These are phyloP conservation scores for Poecilia gillii DNA, from an alignment of 2,797 vertebrate species.

Conservation along the genomic window DNA sequence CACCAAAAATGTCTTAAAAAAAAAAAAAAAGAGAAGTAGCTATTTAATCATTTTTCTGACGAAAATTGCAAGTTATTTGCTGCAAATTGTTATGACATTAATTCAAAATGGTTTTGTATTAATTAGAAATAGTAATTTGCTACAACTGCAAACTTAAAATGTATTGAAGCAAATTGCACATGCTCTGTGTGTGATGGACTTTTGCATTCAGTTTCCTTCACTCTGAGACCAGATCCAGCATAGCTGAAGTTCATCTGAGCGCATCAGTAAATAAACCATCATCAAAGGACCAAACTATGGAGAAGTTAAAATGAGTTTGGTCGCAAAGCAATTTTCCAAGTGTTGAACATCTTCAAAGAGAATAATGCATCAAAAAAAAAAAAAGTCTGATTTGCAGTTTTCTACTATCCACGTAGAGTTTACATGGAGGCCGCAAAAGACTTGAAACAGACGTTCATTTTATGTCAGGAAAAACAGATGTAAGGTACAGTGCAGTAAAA, in stretches of 20 bases:
- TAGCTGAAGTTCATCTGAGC: no score
- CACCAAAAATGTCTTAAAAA: constrained; percentile 33
- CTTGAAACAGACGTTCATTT: background rate
- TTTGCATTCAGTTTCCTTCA: background rate
- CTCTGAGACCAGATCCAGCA: background rate
- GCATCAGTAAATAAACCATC: background rate
- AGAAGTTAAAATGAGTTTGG: no score
- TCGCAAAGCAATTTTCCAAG: no score
- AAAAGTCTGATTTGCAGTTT: background rate
- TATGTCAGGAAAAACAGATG: background rate
- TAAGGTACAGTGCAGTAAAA: background rate
- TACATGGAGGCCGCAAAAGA: background rate
- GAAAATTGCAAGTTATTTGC: background rate
- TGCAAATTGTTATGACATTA: background rate
- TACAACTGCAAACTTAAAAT: background rate
- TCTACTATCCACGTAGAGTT: background rate
- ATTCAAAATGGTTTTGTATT: background rate
- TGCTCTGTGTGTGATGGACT: background rate
- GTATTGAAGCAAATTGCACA: background rate
- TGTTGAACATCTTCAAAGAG: no score
- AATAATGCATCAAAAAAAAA: background rate
- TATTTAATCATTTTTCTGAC: background rate
- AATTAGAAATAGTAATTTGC: background rate
- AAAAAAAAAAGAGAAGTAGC: background rate
- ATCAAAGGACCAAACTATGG: no score